phyloP scores from a whole-genome alignment of 2,113 vertebrate genomes.

The Australoheros scitulus region DNA sequence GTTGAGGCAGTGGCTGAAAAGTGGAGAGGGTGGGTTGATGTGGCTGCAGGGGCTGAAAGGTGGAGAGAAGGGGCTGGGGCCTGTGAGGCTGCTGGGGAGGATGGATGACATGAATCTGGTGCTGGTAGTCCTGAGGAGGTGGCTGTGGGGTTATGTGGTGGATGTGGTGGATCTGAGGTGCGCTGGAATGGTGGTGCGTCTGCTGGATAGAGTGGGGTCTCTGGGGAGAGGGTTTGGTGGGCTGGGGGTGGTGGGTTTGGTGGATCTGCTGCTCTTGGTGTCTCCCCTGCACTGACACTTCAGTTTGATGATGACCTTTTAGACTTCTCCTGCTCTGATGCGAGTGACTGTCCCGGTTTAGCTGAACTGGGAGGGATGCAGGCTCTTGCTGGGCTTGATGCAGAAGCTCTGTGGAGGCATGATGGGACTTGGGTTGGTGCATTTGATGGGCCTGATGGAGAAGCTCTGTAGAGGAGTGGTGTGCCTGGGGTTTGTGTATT shows the following conservation, averaged over 20 bases:
- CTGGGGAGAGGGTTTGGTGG: conserved; percentile 73
- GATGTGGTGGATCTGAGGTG: conserved; percentile 73
- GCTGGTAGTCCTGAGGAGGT: conserved; percentile 67
- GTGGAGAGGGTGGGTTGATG: conserved; percentile 71
- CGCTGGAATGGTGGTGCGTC: conserved; percentile 69
- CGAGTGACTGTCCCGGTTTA: conserved; percentile 63
- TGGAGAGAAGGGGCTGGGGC: conserved; percentile 75
- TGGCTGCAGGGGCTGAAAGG: conserved; percentile 78
- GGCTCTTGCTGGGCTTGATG: conserved; percentile 70
- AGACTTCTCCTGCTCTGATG: conserved; percentile 71
- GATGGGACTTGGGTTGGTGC: conserved; percentile 68
- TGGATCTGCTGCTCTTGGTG: conserved; percentile 69
- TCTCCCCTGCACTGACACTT: conserved; percentile 57
- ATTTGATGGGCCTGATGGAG: conserved; percentile 68
- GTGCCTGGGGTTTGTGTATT: conserved; percentile 56
- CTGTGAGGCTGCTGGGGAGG: conserved; percentile 76
- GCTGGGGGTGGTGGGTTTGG: conserved; percentile 72
- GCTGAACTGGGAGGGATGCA: conserved; percentile 59
- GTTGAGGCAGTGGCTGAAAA: conserved; percentile 75
- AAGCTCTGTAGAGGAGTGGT: conserved; percentile 70
- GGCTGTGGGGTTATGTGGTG: conserved; percentile 76
- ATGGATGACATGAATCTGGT: conserved; percentile 78
- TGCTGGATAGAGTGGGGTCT: conserved; percentile 79
- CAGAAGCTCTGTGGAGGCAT: conserved; percentile 74
- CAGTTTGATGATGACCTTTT: conserved; percentile 66